phyloP scores from a whole-genome alignment of 2,113 vertebrate genomes.

The Myanophis thanlyinensis region DNA sequence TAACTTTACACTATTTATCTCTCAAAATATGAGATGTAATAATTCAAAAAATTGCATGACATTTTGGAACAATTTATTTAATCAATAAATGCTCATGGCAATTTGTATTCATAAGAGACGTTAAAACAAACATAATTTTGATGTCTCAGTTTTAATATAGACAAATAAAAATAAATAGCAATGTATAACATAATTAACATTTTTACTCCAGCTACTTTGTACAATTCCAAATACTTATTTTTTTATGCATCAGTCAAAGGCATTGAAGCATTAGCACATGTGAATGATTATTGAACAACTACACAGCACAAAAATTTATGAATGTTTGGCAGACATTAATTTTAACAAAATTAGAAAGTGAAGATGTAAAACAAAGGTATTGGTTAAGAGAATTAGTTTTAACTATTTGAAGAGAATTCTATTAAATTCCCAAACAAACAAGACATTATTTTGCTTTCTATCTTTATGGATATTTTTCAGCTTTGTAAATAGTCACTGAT shows the following conservation, averaged over 20 bases:
- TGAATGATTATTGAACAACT: background rate
- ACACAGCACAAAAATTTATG: no score
- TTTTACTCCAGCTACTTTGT: background rate
- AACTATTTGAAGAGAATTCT: background rate
- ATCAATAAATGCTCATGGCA: background rate
- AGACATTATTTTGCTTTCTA: background rate
- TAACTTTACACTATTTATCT: background rate
- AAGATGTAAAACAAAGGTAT: background rate
- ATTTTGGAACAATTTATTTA: background rate
- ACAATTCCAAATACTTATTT: background rate
- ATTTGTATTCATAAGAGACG: background rate
- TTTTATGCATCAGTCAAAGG: background rate
- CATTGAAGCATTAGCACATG: background rate
- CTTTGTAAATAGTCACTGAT: background rate
- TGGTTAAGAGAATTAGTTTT: background rate
- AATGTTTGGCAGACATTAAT: background rate
- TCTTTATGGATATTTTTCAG: background rate
- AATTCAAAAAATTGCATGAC: background rate
- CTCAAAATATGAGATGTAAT: background rate
- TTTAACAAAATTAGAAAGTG: background rate
- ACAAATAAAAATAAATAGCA: background rate
- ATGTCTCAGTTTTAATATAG: background rate
- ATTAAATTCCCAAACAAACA: background rate
- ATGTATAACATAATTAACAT: background rate
- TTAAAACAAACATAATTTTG: background rate